Conservation (phyloP, 1,140 invertebrate genomes). For the Amphibalanus amphitrite region DNA sequence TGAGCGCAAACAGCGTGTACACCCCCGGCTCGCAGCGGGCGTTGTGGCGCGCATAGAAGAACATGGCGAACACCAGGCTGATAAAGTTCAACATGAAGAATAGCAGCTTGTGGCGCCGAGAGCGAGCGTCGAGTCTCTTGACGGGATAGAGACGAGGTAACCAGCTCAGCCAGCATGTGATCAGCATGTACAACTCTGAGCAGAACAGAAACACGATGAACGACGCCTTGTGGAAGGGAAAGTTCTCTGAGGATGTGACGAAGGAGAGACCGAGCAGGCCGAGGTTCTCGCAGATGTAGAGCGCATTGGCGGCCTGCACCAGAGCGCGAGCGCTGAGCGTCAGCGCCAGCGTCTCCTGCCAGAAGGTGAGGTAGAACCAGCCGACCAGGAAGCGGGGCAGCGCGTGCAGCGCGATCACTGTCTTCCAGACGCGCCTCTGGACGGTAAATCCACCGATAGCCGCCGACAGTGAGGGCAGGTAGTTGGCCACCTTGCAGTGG, state of each 20-base stretch:
- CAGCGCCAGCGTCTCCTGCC: slow-evolving; percentile 32
- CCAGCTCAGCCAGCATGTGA: slow-evolving; percentile 49
- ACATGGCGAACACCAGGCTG: slow-evolving; percentile 58
- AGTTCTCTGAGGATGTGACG: slow-evolving; percentile 71
- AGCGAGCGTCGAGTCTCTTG: slow-evolving; percentile 40
- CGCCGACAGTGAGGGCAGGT: slow-evolving; percentile 82
- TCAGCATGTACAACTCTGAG: slow-evolving; percentile 70
- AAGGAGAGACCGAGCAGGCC: slow-evolving; percentile 63
- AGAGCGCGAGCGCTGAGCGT: slow-evolving; percentile 33
- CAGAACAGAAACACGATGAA: slow-evolving; percentile 83
- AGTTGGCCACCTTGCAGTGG: slow-evolving; percentile 71
- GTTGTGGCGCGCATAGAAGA: slow-evolving; percentile 84
- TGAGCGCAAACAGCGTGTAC: slow-evolving; percentile 82
- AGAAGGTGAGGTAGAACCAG: slow-evolving; percentile 47
- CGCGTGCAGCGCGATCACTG: slow-evolving; percentile 64
- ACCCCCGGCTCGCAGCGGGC: slow-evolving; percentile 81
- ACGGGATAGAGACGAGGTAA: slow-evolving; percentile 27
- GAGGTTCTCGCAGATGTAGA: slow-evolving; percentile 65
- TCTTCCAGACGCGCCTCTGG: slow-evolving; percentile 71
- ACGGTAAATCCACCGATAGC: slow-evolving; percentile 80
- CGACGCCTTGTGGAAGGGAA: slow-evolving; percentile 69
- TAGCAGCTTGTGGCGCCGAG: slow-evolving; percentile 52
- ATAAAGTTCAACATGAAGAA: slow-evolving; percentile 53
- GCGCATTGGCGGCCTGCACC: slow-evolving; percentile 42
- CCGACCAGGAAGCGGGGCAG: slow-evolving; percentile 48